phyloP scores from a whole-genome alignment of 2,113 vertebrate genomes.

The Zosterops borbonicus region DNA sequence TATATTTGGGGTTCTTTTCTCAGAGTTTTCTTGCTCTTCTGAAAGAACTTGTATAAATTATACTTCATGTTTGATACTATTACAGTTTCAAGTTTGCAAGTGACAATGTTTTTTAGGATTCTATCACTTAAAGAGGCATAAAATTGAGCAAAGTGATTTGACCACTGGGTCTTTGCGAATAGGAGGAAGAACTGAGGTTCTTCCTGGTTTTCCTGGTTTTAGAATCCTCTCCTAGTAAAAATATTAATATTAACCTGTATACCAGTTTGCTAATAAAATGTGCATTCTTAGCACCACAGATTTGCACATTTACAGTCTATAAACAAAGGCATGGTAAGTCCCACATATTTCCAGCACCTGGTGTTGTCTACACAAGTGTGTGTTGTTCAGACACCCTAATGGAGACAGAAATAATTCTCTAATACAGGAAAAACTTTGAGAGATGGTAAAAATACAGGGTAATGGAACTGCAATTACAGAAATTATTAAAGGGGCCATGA shows the following conservation, averaged over 20 bases:
- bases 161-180: neutral
- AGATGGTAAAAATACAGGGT: neutral
- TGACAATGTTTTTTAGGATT: neutral
- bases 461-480: neutral
- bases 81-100: neutral
- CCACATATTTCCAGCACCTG: neutral
- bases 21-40: neutral
- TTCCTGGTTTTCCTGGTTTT: neutral
- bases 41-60: neutral
- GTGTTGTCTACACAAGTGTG: neutral
- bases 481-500: neutral
- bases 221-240: neutral
- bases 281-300: neutral
- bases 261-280: neutral
- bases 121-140: neutral
- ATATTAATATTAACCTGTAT: neutral
- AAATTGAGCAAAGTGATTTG: neutral
- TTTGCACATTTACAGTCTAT: neutral
- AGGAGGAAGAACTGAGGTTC: neutral
- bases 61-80: neutral
- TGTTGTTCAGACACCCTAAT: neutral
- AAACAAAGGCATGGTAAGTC: neutral
- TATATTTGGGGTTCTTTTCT: neutral
- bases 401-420: neutral
- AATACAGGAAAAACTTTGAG: neutral